Conservation (phyloP, 1,140 invertebrate genomes). For the Spodoptera frugiperda region DNA sequence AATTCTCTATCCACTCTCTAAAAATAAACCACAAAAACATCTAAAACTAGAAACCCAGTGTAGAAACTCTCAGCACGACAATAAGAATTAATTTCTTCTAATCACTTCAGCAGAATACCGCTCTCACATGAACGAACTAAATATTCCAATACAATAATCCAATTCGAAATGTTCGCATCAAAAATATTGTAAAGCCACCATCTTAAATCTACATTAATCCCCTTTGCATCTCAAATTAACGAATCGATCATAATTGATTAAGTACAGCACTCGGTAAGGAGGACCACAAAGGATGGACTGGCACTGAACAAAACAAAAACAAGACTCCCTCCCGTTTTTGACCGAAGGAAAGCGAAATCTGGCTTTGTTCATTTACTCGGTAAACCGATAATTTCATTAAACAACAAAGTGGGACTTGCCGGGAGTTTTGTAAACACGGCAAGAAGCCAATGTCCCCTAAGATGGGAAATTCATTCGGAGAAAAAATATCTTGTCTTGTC, state of each 20-base stretch:
- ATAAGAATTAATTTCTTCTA: too few species aligned
- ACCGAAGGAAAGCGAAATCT: conserved; percentile 81
- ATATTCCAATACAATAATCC: background rate
- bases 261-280: conserved; percentile 72
- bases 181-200: conserved; percentile 14
- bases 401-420: conserved; percentile 83
- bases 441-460: conserved; percentile 85
- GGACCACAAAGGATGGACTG: conserved; percentile 80
- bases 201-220: conserved; percentile 66
- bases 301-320: conserved; percentile 83
- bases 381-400: conserved; percentile 87
- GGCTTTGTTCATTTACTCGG: conserved; percentile 85
- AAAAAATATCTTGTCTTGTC: conserved; percentile 80
- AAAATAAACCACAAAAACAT: too few species aligned
- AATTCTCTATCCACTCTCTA: too few species aligned
- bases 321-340: conserved; percentile 80
- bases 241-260: conserved; percentile 86
- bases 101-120: background rate
- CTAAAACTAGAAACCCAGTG: too few species aligned
- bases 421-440: conserved; percentile 80
- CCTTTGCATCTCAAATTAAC: conserved; percentile 80
- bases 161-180: background rate
- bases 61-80: too few species aligned
- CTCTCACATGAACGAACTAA: background rate
- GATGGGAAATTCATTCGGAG: conserved; percentile 82